Conservation (phyloP, 2,888 invertebrate genomes). For the Galerucella pusilla region DNA sequence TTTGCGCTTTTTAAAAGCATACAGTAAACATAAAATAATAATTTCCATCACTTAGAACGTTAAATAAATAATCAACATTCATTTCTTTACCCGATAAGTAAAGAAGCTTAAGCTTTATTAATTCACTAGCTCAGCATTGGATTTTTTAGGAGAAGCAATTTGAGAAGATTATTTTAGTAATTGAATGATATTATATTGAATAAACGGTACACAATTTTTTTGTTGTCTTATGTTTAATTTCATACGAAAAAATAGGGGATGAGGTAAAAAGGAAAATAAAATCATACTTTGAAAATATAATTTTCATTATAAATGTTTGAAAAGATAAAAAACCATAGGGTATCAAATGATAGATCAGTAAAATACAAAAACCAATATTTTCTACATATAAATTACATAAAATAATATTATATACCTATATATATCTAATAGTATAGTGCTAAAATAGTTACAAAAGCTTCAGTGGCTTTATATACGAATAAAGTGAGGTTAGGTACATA, state of each 20-base stretch:
- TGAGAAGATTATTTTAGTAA: too few relatives aligned
- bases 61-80: too few relatives aligned
- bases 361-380: constrained; percentile 22
- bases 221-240: too few relatives aligned
- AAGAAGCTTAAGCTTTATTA: too few relatives aligned
- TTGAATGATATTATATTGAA: too few relatives aligned
- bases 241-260: too few relatives aligned
- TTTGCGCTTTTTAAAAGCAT: constrained; percentile 31
- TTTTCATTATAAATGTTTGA: constrained; percentile 34
- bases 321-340: constrained; percentile 33
- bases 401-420: constrained; percentile 1
- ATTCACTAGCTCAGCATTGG: too few relatives aligned
- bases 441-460: neutral
- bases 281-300: constrained; percentile 34
- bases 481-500: too few relatives aligned
- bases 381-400: constrained; percentile 31
- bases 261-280: constrained; percentile 12
- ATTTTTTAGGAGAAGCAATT: too few relatives aligned
- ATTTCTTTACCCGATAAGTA: too few relatives aligned
- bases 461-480: neutral
- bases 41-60: too few relatives aligned
- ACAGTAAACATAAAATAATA: neutral
- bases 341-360: constrained; percentile 22
- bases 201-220: too few relatives aligned
- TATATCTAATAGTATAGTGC: constrained; percentile 15